Percentiles rank a stretch among this genome's conserved stretches.
Conservation (phyloP, 2,888 invertebrate species). For the Cheilosia pagana region DNA sequence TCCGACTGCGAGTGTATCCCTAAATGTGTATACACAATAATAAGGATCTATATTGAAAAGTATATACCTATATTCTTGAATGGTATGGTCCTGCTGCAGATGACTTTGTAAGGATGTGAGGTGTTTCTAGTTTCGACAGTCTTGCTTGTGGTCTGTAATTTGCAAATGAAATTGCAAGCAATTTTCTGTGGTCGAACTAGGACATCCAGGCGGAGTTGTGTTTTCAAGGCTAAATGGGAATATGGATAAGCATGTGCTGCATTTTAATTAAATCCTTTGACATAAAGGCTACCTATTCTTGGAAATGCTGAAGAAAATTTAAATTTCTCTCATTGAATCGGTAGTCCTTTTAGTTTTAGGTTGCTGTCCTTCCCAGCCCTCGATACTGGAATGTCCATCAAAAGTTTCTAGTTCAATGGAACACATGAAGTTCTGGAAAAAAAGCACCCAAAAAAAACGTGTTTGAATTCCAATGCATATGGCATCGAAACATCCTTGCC, state of each 20-base stretch:
- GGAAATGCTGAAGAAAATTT: background rate
- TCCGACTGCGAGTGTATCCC: background rate
- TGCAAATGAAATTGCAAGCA: constrained; percentile 1
- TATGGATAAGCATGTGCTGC: background rate
- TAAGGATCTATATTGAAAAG: background rate
- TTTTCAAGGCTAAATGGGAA: background rate
- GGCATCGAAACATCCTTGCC: constrained; percentile 5
- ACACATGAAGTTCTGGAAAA: background rate
- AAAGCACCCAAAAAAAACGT: background rate
- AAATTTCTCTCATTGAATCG: background rate
- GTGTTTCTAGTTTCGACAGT: background rate
- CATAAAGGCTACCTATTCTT: background rate
- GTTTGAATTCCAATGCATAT: constrained; percentile 12
- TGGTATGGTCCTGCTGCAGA: background rate
- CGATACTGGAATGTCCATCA: constrained; percentile 8
- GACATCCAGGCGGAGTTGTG: background rate
- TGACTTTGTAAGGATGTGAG: background rate
- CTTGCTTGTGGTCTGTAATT: constrained; percentile 11
- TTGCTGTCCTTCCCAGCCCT: background rate
- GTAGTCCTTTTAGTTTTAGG: constrained; percentile 6
- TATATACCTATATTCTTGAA: background rate
- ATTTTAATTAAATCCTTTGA: constrained; percentile 5
- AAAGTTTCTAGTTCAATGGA: constrained; percentile 32
- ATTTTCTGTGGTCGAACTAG: background rate
- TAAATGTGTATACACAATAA: constrained; percentile 1